Conservation (phyloP, 2,797 vertebrate species). For the Gymnoscopelus microlampas region DNA sequence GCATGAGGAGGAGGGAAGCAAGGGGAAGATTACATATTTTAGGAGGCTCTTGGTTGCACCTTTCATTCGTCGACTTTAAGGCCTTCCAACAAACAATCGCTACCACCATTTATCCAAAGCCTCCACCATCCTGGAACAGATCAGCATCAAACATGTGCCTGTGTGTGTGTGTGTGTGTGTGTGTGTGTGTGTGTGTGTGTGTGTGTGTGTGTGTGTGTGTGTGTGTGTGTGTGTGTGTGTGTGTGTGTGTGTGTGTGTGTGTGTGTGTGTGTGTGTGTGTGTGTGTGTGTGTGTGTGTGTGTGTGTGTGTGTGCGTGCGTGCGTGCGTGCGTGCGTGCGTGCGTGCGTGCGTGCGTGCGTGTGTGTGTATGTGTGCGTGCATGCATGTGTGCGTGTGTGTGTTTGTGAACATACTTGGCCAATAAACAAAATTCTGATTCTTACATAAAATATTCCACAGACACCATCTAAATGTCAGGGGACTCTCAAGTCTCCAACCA, state of each 20-base stretch:
- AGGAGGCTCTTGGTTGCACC: neutral
- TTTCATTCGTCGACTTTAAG: neutral
- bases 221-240: too few species aligned
- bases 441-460: too few species aligned
- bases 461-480: conserved; percentile 58
- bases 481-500: conserved; percentile 53
- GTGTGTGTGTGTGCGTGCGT: too few species aligned
- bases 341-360: too few species aligned
- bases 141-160: neutral
- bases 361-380: too few species aligned
- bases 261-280: too few species aligned
- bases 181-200: too few species aligned
- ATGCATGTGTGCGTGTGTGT: neutral
- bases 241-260: too few species aligned
- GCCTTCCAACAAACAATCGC: neutral
- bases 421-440: neutral
- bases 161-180: too few species aligned
- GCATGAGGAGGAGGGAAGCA: neutral
- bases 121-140: neutral
- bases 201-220: too few species aligned
- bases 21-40: conserved; percentile 1
- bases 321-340: too few species aligned
- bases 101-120: neutral
- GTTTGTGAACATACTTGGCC: neutral
- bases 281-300: too few species aligned